Conservation (phyloP, 2,888 invertebrate genomes). For the Eulithis testata region DNA sequence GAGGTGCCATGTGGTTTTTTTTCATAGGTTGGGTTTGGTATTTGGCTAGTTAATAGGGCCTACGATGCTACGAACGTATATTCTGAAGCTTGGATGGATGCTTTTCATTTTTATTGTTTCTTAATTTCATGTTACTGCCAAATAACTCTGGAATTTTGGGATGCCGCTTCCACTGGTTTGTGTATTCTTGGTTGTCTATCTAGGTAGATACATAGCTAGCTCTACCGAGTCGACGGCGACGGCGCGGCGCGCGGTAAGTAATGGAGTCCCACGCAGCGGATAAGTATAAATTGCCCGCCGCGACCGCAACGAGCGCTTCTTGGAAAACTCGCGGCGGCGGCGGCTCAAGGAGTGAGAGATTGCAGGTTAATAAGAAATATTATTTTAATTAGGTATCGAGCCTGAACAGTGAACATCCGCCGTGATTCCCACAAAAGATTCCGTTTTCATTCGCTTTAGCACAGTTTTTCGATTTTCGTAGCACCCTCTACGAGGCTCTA, state of each 20-base stretch:
- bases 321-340: conserved; percentile 41
- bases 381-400: background rate
- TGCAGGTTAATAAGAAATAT: background rate
- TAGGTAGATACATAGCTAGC: background rate
- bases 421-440: background rate
- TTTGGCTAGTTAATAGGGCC: too few relatives aligned
- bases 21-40: too few relatives aligned
- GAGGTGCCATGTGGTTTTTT: background rate
- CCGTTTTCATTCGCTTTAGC: background rate
- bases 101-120: too few relatives aligned
- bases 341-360: conserved; percentile 24
- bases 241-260: conserved; percentile 12
- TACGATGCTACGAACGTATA: too few relatives aligned
- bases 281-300: conserved; percentile 47
- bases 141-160: too few relatives aligned
- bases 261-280: conserved; percentile 37
- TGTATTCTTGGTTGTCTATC: background rate
- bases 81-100: too few relatives aligned
- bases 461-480: conserved; percentile 6
- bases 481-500: conserved; percentile 20
- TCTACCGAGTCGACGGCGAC: background rate
- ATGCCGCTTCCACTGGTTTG: conserved; percentile 6
- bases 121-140: too few relatives aligned
- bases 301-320: conserved; percentile 48
- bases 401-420: too few relatives aligned